phyloP scores from a whole-genome alignment of 1,140 invertebrate species.

The Drosophila arawakana region DNA sequence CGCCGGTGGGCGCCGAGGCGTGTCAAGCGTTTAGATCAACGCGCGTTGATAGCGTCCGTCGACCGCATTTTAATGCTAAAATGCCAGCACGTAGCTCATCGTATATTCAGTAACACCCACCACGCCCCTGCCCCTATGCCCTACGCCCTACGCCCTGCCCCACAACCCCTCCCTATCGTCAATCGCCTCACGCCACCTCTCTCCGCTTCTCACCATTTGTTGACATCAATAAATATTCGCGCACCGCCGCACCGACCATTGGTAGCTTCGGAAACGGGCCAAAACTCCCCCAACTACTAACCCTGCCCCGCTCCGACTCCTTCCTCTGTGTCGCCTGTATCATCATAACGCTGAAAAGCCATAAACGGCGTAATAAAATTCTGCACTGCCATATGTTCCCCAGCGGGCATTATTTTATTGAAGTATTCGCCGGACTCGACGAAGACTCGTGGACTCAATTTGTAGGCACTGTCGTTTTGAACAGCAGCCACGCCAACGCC shows the following conservation, averaged over 20 bases:
- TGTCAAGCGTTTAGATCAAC: conserved; percentile 74
- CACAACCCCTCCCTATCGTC: background rate
- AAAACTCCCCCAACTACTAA: conserved; percentile 15
- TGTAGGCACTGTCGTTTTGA: conserved; percentile 49
- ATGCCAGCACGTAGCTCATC: conserved; percentile 68
- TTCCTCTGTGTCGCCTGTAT: conserved; percentile 36
- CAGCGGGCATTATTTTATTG: conserved; percentile 82
- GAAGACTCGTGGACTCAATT: conserved; percentile 59
- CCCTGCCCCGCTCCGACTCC: background rate
- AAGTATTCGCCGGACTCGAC: conserved; percentile 37
- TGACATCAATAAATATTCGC: conserved; percentile 82
- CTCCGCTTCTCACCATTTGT: conserved; percentile 36
- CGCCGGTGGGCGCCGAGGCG: conserved; percentile 62
- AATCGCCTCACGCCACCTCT: background rate
- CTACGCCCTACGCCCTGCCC: too few species aligned
- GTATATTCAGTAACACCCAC: conserved; percentile 40
- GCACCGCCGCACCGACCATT: conserved; percentile 50
- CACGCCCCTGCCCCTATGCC: background rate
- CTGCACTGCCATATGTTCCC: conserved; percentile 82
- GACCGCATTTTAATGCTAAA: conserved; percentile 70
- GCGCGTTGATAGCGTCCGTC: conserved; percentile 69
- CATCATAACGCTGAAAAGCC: conserved; percentile 77
- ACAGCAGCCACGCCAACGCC: background rate
- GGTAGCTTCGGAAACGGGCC: conserved; percentile 16
- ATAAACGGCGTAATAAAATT: conserved; percentile 82